Percentiles rank a stretch among this genome's conserved stretches.
phyloP scores from a whole-genome alignment of 2,113 vertebrate species.

The Pterocles orientalis region DNA sequence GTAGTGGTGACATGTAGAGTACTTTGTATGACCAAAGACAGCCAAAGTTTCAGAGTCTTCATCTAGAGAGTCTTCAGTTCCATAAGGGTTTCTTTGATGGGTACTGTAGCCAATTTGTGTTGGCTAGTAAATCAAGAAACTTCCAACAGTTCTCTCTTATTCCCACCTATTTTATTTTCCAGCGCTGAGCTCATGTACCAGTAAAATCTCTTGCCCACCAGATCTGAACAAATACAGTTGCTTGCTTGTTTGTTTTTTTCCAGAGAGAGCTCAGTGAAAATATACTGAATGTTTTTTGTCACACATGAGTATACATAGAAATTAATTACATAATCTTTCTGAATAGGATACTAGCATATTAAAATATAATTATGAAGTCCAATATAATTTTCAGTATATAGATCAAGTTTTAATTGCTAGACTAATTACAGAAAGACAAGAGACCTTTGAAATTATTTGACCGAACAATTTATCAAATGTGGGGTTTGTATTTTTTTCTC shows the following conservation, averaged over 20 bases:
- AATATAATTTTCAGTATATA: constrained; percentile 56
- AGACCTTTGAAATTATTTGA: constrained; percentile 64
- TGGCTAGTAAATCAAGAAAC: neutral
- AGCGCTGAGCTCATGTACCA: neutral
- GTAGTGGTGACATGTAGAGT: neutral
- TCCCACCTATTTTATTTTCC: neutral
- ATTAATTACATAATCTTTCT: constrained; percentile 43
- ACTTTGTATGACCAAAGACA: neutral
- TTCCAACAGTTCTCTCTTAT: neutral
- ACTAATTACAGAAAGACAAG: constrained; percentile 62
- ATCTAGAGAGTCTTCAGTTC: neutral
- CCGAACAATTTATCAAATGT: constrained; percentile 46
- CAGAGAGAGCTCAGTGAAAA: neutral
- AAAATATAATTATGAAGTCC: constrained; percentile 42
- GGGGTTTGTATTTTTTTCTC: neutral
- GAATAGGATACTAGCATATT: constrained; percentile 5
- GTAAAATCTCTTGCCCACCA: neutral
- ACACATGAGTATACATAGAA: neutral
- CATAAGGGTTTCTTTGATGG: neutral
- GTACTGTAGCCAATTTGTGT: neutral
- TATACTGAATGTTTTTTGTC: neutral
- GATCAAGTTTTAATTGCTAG: constrained; percentile 67
- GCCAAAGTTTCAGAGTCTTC: neutral
- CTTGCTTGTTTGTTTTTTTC: no score
- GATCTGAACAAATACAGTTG: no score